phyloP scores from a whole-genome alignment of 2,888 invertebrate species.

The Xanthia icteritia region DNA sequence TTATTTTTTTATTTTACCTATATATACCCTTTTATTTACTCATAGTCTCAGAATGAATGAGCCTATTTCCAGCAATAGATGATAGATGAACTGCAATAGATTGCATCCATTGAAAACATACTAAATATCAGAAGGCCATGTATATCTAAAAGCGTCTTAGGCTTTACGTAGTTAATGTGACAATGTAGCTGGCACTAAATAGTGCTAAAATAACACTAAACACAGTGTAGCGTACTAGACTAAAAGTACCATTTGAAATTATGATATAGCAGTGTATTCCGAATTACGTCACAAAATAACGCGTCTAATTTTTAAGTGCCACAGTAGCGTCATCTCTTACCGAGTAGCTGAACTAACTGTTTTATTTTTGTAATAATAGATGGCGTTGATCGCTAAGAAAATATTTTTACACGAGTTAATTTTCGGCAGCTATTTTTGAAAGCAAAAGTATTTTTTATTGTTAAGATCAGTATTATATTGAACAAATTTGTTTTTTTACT shows the following conservation, averaged over 20 bases:
- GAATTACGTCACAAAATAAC: constrained; percentile 62
- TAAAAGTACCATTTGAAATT: constrained; percentile 51
- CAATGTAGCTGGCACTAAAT: constrained; percentile 56
- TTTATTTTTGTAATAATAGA: constrained; percentile 60
- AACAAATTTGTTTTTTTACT: constrained; percentile 62
- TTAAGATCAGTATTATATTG: constrained; percentile 62
- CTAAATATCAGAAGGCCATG: constrained; percentile 35
- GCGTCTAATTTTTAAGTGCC: constrained; percentile 45
- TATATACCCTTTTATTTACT: too few relatives aligned
- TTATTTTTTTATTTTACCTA: too few relatives aligned
- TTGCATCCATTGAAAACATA: not conserved
- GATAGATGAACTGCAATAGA: not conserved
- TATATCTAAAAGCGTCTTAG: constrained; percentile 51
- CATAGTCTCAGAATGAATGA: too few relatives aligned
- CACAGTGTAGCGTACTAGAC: constrained; percentile 54
- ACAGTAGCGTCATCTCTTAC: constrained; percentile 50
- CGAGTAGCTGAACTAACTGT: constrained; percentile 46
- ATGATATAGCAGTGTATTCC: constrained; percentile 51
- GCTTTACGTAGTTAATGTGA: constrained; percentile 59
- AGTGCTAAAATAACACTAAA: constrained; percentile 58
- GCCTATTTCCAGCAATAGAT: too few relatives aligned
- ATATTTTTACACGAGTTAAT: constrained; percentile 62
- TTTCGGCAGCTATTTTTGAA: constrained; percentile 64
- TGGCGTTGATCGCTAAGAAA: constrained; percentile 52
- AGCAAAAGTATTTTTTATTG: constrained; percentile 50